Percentiles rank a stretch among this genome's conserved stretches.
Evolutionary conservation across 2,797 vertebrate genomes (phyloP).

Genomic region (Percopsis omiscomaycus): DNA sequence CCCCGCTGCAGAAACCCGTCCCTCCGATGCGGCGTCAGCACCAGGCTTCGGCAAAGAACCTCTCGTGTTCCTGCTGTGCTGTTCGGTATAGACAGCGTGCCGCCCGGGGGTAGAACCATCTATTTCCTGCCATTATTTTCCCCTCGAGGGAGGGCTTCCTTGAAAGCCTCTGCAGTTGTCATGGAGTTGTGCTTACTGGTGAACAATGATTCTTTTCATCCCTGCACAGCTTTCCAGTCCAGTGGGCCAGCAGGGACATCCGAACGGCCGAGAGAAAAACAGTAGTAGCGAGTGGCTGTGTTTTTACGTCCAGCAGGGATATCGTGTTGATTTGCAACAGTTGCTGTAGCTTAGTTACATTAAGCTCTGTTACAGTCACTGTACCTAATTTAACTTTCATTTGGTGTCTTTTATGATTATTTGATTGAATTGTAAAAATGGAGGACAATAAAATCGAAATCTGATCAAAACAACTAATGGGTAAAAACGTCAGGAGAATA

Average conservation of each 20-base stretch:
- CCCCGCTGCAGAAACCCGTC: conserved; percentile 26
- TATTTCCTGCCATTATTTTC: conserved; percentile 24
- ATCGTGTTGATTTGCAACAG: conserved; percentile 13
- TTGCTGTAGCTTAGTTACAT: conserved; percentile 7
- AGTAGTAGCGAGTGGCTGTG: neutral
- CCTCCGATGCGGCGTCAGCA: conserved; percentile 58
- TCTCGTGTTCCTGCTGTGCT: conserved; percentile 36
- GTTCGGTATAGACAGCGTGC: conserved; percentile 25
- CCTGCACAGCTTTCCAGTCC: conserved; percentile 59
- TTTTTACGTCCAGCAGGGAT: conserved; percentile 13
- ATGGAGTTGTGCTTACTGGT: conserved; percentile 70
- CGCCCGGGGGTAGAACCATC: conserved; percentile 32
- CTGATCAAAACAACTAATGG: conserved; percentile 28
- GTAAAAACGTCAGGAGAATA: conserved; percentile 18
- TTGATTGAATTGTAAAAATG: conserved; percentile 31
- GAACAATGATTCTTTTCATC: conserved; percentile 72
- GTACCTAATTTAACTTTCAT: conserved; percentile 27
- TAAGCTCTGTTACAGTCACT: conserved; percentile 24
- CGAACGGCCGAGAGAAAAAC: conserved; percentile 15
- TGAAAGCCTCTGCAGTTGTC: conserved; percentile 61
- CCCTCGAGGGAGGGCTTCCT: conserved; percentile 36
- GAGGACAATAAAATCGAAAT: conserved; percentile 21
- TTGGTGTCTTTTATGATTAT: conserved; percentile 21
- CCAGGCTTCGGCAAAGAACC: conserved; percentile 31
- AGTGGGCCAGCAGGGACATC: conserved; percentile 20